Evolutionary conservation across 2,888 invertebrate genomes (phyloP).

Genomic region (Parnassius smintheus): DNA sequence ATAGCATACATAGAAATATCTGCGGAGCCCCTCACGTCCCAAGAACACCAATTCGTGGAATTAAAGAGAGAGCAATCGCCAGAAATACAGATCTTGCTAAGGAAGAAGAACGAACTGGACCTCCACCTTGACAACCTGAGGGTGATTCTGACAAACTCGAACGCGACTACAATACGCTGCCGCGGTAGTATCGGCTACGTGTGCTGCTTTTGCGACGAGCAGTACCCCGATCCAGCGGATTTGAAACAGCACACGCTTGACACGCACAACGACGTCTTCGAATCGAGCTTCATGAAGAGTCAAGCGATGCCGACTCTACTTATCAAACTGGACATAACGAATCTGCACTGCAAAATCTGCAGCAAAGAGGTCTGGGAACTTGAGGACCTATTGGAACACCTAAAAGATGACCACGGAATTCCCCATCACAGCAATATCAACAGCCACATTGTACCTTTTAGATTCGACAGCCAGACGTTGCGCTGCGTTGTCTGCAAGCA

Average conservation of each 20-base stretch:
- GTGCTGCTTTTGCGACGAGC: constrained; percentile 59
- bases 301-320: constrained; percentile 21
- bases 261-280: constrained; percentile 44
- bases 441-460: constrained; percentile 49
- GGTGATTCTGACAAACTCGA: constrained; percentile 45
- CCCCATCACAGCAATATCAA: constrained; percentile 39
- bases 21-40: neutral
- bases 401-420: constrained; percentile 40
- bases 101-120: constrained; percentile 46
- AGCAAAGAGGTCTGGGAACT: constrained; percentile 30
- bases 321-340: constrained; percentile 36
- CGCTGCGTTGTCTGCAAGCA: constrained; percentile 46
- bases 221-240: constrained; percentile 50
- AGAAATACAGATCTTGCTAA: constrained; percentile 29
- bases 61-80: constrained; percentile 32
- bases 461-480: constrained; percentile 41
- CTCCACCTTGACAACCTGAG: constrained; percentile 58
- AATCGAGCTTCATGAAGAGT: constrained; percentile 42
- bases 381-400: constrained; percentile 40
- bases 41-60: constrained; percentile 4
- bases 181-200: constrained; percentile 48
- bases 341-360: constrained; percentile 32
- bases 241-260: constrained; percentile 50
- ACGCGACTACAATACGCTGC: constrained; percentile 58
- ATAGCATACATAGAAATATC: constrained; percentile 18